Evolutionary conservation across 2,888 invertebrate genomes (phyloP).

Genomic region (Oxycera nigricornis): DNA sequence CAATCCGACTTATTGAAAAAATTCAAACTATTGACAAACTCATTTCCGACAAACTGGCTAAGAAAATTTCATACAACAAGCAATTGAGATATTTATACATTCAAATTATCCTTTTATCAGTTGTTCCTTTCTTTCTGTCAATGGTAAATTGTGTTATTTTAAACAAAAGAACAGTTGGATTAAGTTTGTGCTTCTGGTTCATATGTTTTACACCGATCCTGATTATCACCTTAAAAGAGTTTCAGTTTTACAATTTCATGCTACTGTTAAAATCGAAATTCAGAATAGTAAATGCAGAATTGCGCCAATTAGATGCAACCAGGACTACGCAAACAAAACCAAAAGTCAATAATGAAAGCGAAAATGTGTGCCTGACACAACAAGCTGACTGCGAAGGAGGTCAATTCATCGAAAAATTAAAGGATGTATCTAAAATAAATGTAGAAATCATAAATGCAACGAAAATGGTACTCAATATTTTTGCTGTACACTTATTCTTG

Average conservation of each 20-base stretch:
- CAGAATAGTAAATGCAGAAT: conserved; percentile 48
- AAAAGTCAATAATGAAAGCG: conserved; percentile 22
- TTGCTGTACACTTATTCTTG: conserved; percentile 51
- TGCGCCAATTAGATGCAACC: conserved; percentile 29
- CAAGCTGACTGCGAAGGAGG: background rate
- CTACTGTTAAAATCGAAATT: conserved; percentile 52
- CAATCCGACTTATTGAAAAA: conserved; percentile 48
- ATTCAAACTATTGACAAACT: conserved; percentile 50
- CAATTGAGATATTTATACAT: conserved; percentile 49
- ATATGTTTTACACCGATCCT: conserved; percentile 54
- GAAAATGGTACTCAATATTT: conserved; percentile 51
- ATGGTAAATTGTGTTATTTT: conserved; percentile 55
- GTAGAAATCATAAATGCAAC: conserved; percentile 50
- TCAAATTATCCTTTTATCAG: conserved; percentile 47
- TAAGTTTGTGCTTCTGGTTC: conserved; percentile 52
- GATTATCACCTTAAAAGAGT: conserved; percentile 52
- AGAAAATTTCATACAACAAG: conserved; percentile 47
- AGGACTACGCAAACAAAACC: background rate
- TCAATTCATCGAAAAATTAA: conserved; percentile 39
- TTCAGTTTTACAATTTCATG: conserved; percentile 54
- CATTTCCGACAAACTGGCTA: conserved; percentile 46
- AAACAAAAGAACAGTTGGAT: conserved; percentile 27
- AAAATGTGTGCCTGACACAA: background rate
- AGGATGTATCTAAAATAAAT: conserved; percentile 50
- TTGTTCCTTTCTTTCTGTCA: conserved; percentile 51